Base-by-base conservation (phyloP, 2,888 invertebrate genomes). In the Icerya purchasi region DNA sequence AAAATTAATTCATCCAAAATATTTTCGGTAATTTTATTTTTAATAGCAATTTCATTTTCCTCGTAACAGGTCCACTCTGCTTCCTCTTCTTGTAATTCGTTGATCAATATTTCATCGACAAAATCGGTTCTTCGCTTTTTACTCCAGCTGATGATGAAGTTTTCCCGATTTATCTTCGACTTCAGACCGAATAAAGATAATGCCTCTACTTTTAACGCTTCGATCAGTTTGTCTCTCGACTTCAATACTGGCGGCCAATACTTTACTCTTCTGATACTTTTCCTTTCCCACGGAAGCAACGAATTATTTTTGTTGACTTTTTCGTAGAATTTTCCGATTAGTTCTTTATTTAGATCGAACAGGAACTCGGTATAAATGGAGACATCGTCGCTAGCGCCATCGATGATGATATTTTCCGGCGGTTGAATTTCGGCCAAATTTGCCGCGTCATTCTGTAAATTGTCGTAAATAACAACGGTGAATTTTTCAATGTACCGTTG, bases 11-110 rank as follows among this genome's bases (percentile, higher is more conserved):
- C 71, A 63, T 76, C 73, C 61, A 81, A 72, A 66, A 82, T 74
- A 61, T 77, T 75, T 63, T 78, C 76, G 1, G 81, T 75, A 20
- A 78, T 68, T 65, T 76, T 73, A 66, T 79, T 77, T 67, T 84
- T 82, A 22, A 86, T 80, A 50, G 78, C 75, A 21, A 77, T 72
- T 69, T 85, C 84, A 67, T 85, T 84, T 55, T 76, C 72, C 68
- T 83, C 81, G 68, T 82, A 85, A 68, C 81, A 81, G 1, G 80
- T 79, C 85, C 86, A 86, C 64, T 79, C 78, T 18, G 77, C 73
- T 68, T 86, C 84, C 66, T 85, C 84, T 57, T 78, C 79, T 65
- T 79, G 80, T 56, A 82, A 76, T 70, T 85, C 85, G 60, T 79
- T 74, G 25, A 83, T 78, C 59, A 85, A 72, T 60, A 84, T 75